Conservation (phyloP, 2,797 vertebrate genomes). For the Chiloscyllium punctatum region DNA sequence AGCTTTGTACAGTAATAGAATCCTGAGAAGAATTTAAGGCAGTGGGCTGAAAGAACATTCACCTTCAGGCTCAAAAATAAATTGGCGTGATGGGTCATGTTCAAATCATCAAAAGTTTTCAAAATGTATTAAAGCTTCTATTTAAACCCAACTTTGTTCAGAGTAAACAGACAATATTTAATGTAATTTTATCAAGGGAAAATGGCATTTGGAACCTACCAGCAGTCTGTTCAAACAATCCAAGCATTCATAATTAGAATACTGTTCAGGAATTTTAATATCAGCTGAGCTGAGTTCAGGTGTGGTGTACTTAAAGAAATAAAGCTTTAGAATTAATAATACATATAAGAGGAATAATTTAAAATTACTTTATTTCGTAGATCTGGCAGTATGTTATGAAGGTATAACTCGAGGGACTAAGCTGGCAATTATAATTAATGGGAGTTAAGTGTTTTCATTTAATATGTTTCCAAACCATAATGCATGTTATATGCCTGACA, state of each 20-base stretch:
- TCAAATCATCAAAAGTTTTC: not conserved
- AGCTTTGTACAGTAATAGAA: not conserved
- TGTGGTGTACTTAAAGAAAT: not conserved
- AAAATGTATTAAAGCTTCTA: not conserved
- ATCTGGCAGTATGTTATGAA: not conserved
- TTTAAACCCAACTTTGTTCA: not conserved
- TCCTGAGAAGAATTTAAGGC: not conserved
- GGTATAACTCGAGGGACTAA: not conserved
- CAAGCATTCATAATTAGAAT: not conserved
- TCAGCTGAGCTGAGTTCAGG: not conserved
- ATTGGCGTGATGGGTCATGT: not conserved
- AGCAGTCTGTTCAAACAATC: not conserved
- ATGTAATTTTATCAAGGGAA: not conserved
- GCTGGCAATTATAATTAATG: not conserved
- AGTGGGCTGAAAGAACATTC: not conserved
- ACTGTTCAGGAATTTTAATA: not conserved
- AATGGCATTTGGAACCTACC: not conserved
- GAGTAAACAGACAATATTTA: not conserved
- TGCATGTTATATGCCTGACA: not conserved
- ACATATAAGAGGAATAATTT: not conserved
- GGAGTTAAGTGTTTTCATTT: not conserved
- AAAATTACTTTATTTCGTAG: not conserved
- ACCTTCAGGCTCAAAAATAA: not conserved
- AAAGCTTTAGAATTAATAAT: constrained; percentile 8
- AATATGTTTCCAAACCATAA: not conserved